Conservation (phyloP, 2,888 invertebrate genomes). For the Sinelater perroti region DNA sequence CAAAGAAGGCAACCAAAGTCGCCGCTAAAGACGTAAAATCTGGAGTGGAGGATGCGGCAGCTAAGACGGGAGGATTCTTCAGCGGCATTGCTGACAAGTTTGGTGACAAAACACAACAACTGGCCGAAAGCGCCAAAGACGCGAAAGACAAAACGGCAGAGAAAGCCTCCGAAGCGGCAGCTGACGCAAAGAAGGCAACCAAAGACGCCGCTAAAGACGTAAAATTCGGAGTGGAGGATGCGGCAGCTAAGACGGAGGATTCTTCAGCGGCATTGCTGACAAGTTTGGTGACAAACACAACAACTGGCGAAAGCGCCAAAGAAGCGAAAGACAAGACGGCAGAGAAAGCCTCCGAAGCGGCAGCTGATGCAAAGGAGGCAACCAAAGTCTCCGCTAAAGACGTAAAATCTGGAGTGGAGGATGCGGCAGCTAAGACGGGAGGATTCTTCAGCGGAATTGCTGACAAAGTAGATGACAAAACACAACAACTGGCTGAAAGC, state of each 20-base stretch:
- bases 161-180: too few species aligned
- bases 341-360: constrained; percentile 23
- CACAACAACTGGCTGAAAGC: constrained; percentile 20
- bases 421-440: constrained; percentile 29
- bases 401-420: constrained; percentile 4
- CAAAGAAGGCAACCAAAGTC: too few species aligned
- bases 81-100: too few species aligned
- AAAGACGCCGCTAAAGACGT: constrained; percentile 14
- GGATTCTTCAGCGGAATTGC: constrained; percentile 36
- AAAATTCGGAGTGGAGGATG: constrained; percentile 8
- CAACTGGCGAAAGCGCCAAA: constrained; percentile 8
- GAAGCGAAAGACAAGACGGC: constrained; percentile 20
- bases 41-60: too few species aligned
- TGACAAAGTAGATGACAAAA: constrained; percentile 29
- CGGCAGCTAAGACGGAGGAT: constrained; percentile 6
- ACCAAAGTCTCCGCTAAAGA: neutral
- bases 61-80: too few species aligned
- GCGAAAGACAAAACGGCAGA: too few species aligned
- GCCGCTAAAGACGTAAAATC: too few species aligned
- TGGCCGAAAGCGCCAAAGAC: too few species aligned
- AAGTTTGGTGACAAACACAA: constrained; percentile 14
- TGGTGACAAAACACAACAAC: too few species aligned
- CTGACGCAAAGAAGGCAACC: too few species aligned
- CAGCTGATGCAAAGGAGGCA: constrained; percentile 19
- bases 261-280: constrained; percentile 5